Evolutionary conservation across 2,797 vertebrate genomes (phyloP).

Genomic region (Lagodon rhomboides): DNA sequence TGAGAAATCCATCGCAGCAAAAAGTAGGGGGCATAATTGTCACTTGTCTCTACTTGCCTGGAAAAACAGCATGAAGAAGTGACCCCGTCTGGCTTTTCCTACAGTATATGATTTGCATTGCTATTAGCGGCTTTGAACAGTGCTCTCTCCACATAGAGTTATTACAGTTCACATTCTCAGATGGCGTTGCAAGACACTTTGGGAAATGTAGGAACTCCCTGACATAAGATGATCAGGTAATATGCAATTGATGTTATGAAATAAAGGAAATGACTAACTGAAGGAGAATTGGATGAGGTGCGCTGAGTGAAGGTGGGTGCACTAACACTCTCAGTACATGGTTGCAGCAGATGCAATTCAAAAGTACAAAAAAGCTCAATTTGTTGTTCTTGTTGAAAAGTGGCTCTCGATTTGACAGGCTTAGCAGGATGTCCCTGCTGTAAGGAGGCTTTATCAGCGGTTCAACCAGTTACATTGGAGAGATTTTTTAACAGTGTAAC

Average conservation of each 20-base stretch:
- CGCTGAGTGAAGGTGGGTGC: not conserved
- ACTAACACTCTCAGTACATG: not conserved
- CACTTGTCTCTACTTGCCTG: not conserved
- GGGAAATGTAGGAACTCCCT: no score
- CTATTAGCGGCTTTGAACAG: not conserved
- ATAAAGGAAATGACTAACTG: not conserved
- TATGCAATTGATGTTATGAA: not conserved
- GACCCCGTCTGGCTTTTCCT: not conserved
- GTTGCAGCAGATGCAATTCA: not conserved
- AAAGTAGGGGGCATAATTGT: not conserved
- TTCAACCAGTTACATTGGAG: not conserved
- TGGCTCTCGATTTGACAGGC: not conserved
- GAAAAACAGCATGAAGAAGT: not conserved
- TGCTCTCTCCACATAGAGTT: not conserved
- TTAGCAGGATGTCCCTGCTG: not conserved
- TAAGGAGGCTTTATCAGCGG: not conserved
- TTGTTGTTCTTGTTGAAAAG: not conserved
- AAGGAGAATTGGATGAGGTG: not conserved
- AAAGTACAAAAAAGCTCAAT: not conserved
- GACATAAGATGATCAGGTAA: not conserved
- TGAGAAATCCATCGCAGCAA: constrained; percentile 15
- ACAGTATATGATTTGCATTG: not conserved
- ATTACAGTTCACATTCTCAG: not conserved
- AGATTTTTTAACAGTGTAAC: constrained; percentile 8
- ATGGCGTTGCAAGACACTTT: not conserved